Percentiles rank a stretch among this genome's conserved stretches.
phyloP scores from a whole-genome alignment of 2,113 vertebrate genomes.

The Actenoides lindsayi region DNA sequence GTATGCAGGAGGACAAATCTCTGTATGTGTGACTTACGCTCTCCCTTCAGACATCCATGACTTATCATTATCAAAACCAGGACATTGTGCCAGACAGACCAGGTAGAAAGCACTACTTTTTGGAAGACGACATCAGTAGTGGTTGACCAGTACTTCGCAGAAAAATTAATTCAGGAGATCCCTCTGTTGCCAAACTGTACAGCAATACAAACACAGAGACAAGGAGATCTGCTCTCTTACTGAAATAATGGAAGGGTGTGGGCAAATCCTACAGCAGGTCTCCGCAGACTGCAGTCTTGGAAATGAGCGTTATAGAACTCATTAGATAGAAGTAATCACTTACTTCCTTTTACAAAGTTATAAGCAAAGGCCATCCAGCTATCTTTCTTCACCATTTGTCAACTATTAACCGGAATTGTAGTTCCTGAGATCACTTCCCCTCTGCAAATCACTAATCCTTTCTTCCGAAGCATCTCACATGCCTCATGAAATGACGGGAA shows the following conservation, averaged over 20 bases:
- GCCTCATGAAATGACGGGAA: background rate
- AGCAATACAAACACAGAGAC: background rate
- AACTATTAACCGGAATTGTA: background rate
- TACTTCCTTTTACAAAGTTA: background rate
- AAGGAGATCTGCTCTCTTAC: background rate
- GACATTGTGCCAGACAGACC: rapidly evolving
- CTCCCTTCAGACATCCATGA: background rate
- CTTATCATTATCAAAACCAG: background rate
- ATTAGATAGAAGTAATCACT: background rate
- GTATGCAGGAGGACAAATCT: background rate
- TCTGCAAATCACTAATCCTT: background rate
- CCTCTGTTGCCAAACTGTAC: background rate
- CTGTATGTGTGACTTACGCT: background rate
- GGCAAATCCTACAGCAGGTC: background rate
- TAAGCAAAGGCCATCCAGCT: background rate
- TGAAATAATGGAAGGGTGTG: background rate
- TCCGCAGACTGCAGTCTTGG: background rate
- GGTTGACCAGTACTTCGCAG: background rate
- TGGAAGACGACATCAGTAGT: background rate
- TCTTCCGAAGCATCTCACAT: background rate
- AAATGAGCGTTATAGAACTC: background rate
- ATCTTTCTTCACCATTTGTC: background rate
- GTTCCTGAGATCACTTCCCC: background rate
- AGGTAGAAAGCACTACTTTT: background rate
- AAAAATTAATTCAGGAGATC: background rate